These are phyloP conservation scores for Pandemis corylana DNA, from an alignment of 2,888 invertebrate species.

Conservation along the genomic window DNA sequence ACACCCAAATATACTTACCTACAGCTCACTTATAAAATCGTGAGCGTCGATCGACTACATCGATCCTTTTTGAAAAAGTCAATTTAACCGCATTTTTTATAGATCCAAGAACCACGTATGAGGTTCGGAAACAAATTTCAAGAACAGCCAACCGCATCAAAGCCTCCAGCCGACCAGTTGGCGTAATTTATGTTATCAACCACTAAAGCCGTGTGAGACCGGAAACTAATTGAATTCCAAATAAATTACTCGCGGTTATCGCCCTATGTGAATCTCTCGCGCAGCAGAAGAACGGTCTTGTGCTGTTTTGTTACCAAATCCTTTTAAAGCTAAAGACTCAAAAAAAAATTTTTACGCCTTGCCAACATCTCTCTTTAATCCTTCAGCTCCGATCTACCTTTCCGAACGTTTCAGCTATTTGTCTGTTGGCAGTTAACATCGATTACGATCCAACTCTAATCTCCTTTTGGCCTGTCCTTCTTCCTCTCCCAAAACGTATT, in stretches of 20 bases:
- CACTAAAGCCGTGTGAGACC: slow-evolving; percentile 61
- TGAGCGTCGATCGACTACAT: background rate
- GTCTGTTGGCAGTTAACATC: too few species aligned
- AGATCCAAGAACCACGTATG: slow-evolving; percentile 23
- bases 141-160: slow-evolving; percentile 60
- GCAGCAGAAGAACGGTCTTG: background rate
- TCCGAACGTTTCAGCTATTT: too few species aligned
- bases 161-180: slow-evolving; percentile 58
- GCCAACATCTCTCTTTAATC: too few species aligned
- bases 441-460: too few species aligned
- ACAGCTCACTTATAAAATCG: background rate
- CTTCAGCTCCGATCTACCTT: too few species aligned
- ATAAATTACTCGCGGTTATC: slow-evolving; percentile 56
- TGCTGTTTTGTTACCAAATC: background rate
- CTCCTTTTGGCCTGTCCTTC: too few species aligned
- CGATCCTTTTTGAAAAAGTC: background rate
- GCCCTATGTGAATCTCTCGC: slow-evolving; percentile 28
- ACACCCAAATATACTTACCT: background rate
- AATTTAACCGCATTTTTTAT: slow-evolving; percentile 30
- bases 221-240: slow-evolving; percentile 76
- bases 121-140: slow-evolving; percentile 38
- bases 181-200: slow-evolving; percentile 67
- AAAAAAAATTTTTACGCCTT: background rate
- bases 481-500: too few species aligned
- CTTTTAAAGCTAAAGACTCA: background rate